phyloP scores from a whole-genome alignment of 2,888 invertebrate genomes.

The Thymelicus lineola region DNA sequence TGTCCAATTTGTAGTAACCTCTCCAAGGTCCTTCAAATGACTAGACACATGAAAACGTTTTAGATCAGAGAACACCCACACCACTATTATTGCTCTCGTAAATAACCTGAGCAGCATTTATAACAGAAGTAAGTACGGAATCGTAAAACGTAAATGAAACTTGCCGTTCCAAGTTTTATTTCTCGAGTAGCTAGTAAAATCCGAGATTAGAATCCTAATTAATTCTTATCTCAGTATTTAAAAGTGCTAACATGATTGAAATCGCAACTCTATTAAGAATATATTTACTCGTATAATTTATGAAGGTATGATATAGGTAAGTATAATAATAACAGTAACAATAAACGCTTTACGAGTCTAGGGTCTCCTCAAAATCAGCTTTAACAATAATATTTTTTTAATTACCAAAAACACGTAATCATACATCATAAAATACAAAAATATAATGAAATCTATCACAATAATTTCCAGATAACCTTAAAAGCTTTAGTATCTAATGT shows the following conservation, averaged over 20 bases:
- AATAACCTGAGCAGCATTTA: conserved; percentile 41
- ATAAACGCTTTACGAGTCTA: too few species aligned
- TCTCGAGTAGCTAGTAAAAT: conserved; percentile 22
- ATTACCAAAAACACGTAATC: too few species aligned
- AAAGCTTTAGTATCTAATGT: too few species aligned
- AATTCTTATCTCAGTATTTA: conserved; percentile 13
- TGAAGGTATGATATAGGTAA: too few species aligned
- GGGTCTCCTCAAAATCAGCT: too few species aligned
- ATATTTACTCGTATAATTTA: too few species aligned
- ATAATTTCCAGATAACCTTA: too few species aligned
- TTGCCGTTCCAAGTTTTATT: conserved; percentile 29
- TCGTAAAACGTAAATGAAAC: conserved; percentile 31
- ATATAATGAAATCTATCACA: too few species aligned
- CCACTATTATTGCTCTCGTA: conserved; percentile 20
- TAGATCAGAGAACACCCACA: conserved; percentile 28
- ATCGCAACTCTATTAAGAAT: too few species aligned
- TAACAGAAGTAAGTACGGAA: conserved; percentile 31
- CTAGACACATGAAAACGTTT: conserved; percentile 33
- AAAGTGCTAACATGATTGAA: neutral
- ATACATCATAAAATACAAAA: too few species aligned
- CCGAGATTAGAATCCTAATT: conserved; percentile 26
- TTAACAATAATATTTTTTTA: too few species aligned
- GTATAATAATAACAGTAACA: too few species aligned
- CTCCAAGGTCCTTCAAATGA: conserved; percentile 54
- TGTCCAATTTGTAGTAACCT: conserved; percentile 44